These are phyloP conservation scores for Smittia sp. DNA, from an alignment of 2,888 invertebrate species.

Conservation along the genomic window DNA sequence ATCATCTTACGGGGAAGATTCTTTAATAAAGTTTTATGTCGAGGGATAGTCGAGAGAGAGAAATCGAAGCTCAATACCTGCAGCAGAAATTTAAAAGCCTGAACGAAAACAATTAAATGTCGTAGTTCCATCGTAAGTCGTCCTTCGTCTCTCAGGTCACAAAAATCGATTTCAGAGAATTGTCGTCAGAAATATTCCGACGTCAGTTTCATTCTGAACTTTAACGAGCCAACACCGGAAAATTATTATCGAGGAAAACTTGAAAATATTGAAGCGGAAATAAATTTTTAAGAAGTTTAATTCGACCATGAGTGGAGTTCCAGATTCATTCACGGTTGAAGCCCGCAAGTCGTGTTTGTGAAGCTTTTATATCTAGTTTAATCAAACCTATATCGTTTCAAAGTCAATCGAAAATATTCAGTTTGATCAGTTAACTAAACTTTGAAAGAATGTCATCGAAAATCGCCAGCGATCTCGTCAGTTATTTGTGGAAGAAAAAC, in stretches of 20 bases:
- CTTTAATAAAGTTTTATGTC: background rate
- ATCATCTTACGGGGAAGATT: background rate
- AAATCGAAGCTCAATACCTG: background rate
- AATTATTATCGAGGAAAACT: background rate
- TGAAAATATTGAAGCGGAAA: background rate
- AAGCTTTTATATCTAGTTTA: background rate
- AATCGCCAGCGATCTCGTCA: constrained; percentile 25
- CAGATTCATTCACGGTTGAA: background rate
- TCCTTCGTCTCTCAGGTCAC: background rate
- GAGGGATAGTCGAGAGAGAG: no score
- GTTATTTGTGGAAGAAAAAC: constrained; percentile 34
- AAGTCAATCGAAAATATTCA: no score
- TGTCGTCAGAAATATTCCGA: background rate
- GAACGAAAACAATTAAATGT: background rate
- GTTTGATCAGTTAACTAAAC: no score
- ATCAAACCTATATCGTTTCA: background rate
- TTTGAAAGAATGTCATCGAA: constrained; percentile 9
- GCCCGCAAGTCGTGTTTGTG: background rate
- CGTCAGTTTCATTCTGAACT: background rate
- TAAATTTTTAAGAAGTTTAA: background rate
- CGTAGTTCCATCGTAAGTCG: background rate
- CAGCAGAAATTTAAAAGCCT: background rate
- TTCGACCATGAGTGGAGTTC: background rate
- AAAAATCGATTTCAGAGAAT: background rate
- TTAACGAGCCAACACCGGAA: background rate